Percentiles rank a stretch among this genome's conserved stretches.
Evolutionary conservation across 2,113 vertebrate genomes (phyloP).

Genomic region (Megatriorchis doriae): DNA sequence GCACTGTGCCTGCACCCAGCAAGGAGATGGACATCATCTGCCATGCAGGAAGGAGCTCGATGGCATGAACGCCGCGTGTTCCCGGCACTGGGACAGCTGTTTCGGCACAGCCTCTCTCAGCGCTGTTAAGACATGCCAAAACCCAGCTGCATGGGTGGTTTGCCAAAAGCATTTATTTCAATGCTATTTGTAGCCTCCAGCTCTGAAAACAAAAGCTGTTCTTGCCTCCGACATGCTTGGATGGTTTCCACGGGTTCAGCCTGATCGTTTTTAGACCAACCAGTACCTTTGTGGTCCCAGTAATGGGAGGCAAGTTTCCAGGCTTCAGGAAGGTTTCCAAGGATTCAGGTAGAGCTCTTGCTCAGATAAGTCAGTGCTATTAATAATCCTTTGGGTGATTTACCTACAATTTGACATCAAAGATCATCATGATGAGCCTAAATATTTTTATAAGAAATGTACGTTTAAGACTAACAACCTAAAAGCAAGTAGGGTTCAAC

Average conservation of each 20-base stretch:
- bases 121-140: neutral
- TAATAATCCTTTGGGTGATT: neutral
- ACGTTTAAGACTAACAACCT: neutral
- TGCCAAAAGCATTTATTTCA: neutral
- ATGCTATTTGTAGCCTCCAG: neutral
- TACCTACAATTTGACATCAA: neutral
- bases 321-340: neutral
- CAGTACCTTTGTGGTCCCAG: neutral
- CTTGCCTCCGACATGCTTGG: neutral
- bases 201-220: neutral
- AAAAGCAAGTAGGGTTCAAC: neutral
- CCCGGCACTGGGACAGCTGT: rapidly evolving
- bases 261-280: neutral
- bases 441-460: neutral
- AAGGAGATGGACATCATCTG: neutral
- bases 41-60: neutral
- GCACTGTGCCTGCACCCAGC: rapidly evolving
- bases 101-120: neutral
- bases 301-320: neutral
- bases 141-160: neutral
- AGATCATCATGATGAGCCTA: neutral
- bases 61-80: rapidly evolving
- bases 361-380: neutral
- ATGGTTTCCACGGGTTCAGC: neutral
- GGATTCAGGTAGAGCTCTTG: neutral